Evolutionary conservation across 2,797 vertebrate genomes (phyloP).

Genomic region (Synanceia verrucosa): DNA sequence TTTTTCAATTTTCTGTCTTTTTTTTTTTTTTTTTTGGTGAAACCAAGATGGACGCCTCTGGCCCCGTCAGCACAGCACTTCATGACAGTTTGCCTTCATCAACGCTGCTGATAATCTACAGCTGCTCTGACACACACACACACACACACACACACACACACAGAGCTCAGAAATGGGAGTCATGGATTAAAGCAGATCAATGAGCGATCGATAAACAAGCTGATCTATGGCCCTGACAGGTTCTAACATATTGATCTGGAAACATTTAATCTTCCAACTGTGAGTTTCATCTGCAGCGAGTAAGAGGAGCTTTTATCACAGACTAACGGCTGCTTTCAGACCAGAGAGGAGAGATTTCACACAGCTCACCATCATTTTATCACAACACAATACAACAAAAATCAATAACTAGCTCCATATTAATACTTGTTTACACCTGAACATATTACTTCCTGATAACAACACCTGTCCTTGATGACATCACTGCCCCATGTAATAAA

Average conservation of each 20-base stretch:
- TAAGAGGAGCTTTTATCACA: no score
- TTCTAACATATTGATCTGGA: conserved; percentile 27
- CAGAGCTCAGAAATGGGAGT: background rate
- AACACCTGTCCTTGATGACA: no score
- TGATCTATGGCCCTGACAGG: conserved; percentile 26
- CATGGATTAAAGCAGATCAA: conserved; percentile 21
- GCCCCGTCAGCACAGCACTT: background rate
- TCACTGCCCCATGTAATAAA: no score
- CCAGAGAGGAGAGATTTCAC: no score
- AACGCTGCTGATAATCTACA: background rate
- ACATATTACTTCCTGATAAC: no score
- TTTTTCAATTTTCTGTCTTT: background rate
- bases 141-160: no score
- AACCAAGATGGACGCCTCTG: background rate
- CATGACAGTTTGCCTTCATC: background rate
- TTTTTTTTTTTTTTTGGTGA: background rate
- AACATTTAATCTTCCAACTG: conserved; percentile 11
- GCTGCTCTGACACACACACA: no score
- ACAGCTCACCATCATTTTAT: no score
- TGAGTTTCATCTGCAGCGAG: conserved; percentile 3
- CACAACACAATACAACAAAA: no score
- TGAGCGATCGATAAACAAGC: conserved; percentile 10
- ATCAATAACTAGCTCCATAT: no score
- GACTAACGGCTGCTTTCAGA: no score
- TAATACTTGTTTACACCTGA: no score